Evolutionary conservation across 2,113 vertebrate genomes (phyloP).

Genomic region (Austrofundulus limnaeus): DNA sequence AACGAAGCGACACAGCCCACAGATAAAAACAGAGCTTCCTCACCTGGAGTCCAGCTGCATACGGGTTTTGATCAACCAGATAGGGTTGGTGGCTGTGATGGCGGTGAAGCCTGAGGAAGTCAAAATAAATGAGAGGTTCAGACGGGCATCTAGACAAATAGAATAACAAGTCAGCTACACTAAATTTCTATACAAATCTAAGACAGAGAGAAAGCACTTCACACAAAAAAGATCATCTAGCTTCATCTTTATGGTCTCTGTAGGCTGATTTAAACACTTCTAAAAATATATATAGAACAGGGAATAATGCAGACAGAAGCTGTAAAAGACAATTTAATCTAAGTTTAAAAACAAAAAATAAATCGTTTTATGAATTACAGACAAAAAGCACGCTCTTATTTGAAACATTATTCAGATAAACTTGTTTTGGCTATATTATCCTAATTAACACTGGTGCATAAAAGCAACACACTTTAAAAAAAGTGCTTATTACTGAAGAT

Average conservation of each 20-base stretch:
- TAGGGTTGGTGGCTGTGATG: constrained; percentile 97
- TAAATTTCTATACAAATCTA: constrained; percentile 32
- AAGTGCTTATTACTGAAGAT: constrained; percentile 11
- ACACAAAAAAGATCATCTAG: constrained; percentile 58
- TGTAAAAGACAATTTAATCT: neutral
- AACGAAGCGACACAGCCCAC: neutral
- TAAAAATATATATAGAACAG: neutral
- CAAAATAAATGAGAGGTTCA: constrained; percentile 72
- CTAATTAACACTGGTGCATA: constrained; percentile 15
- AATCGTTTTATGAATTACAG: neutral
- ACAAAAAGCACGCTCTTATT: constrained; percentile 12
- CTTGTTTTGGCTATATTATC: constrained; percentile 1
- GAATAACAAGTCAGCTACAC: constrained; percentile 38
- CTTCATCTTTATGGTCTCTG: constrained; percentile 11
- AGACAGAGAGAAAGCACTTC: constrained; percentile 58
- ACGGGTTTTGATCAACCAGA: constrained; percentile 98
- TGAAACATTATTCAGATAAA: constrained; percentile 40
- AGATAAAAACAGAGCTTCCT: constrained; percentile 7
- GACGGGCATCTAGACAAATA: constrained; percentile 47
- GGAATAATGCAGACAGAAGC: constrained; percentile 1
- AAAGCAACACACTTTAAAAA: constrained; percentile 29
- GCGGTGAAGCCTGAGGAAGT: constrained; percentile 94
- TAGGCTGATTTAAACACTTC: neutral
- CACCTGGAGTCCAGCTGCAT: constrained; percentile 97
- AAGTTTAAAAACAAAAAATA: accelerated